Conservation (phyloP, 2,113 vertebrate species). For the Dromaius novaehollandiae region DNA sequence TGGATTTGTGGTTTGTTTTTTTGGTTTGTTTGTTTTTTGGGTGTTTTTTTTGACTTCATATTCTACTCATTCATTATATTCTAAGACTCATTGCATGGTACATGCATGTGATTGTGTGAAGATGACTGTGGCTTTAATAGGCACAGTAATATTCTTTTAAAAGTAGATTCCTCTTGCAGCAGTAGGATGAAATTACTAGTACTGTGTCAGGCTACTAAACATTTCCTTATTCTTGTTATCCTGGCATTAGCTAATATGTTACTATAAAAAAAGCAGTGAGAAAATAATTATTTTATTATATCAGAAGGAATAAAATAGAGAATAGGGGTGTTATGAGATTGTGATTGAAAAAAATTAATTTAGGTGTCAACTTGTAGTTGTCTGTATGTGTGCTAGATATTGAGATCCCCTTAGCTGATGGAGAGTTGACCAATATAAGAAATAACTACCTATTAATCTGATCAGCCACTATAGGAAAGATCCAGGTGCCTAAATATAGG, state of each 20-base stretch:
- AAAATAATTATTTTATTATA: not conserved
- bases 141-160: not conserved
- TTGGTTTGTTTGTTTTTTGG: not conserved
- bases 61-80: not conserved
- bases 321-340: not conserved
- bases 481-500: not conserved
- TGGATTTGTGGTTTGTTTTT: not conserved
- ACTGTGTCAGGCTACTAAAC: not conserved
- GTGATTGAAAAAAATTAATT: not conserved
- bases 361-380: not conserved
- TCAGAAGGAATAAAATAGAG: not conserved
- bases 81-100: not conserved
- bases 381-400: not conserved
- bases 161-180: not conserved
- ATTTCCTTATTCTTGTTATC: not conserved
- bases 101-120: not conserved
- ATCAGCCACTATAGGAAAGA: not conserved
- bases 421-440: not conserved
- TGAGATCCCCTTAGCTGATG: not conserved
- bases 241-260: not conserved
- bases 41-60: not conserved
- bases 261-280: not conserved
- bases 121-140: not conserved
- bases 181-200: not conserved
- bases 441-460: not conserved